Percentiles rank a stretch among this genome's conserved stretches.
Evolutionary conservation across 2,113 vertebrate genomes (phyloP).

Genomic region (Cyanoderma ruficeps): DNA sequence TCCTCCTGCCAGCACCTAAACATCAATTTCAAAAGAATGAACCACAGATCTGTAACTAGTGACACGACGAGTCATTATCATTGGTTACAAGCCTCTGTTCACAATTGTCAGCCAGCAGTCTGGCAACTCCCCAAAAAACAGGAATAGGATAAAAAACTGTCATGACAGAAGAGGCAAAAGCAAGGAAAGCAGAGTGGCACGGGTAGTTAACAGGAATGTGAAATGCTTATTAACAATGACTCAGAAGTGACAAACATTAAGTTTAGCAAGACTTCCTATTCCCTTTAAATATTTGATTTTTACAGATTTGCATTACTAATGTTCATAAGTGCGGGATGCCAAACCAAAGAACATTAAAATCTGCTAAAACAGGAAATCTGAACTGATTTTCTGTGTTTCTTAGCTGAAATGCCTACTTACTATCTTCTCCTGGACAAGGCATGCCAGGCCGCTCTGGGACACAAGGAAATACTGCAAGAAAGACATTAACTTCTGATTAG

Average conservation of each 20-base stretch:
- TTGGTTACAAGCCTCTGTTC: neutral
- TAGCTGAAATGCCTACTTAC: conserved; percentile 78
- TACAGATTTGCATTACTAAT: neutral
- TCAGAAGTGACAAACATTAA: conserved; percentile 24
- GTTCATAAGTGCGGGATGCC: neutral
- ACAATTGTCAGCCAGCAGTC: neutral
- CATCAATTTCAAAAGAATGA: neutral
- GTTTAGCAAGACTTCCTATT: neutral
- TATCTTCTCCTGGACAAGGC: conserved; percentile 97
- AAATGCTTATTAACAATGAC: conserved; percentile 49
- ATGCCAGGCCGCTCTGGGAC: conserved; percentile 95
- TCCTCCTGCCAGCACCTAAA: neutral
- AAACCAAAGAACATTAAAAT: neutral
- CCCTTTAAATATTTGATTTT: neutral
- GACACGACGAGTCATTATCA: neutral
- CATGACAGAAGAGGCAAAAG: neutral
- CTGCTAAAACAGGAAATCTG: neutral
- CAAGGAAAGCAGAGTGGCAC: conserved; percentile 32
- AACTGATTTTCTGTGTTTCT: neutral
- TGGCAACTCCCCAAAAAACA: neutral
- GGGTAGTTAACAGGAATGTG: neutral
- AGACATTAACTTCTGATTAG: conserved; percentile 25
- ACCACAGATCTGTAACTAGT: neutral
- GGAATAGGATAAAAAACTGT: neutral
- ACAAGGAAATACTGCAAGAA: conserved; percentile 91